A percentile compares a stretch with the other conserved stretches of the same genome.
phyloP scores from a whole-genome alignment of 2,113 vertebrate genomes.

The Ivindomyrus marchei region DNA sequence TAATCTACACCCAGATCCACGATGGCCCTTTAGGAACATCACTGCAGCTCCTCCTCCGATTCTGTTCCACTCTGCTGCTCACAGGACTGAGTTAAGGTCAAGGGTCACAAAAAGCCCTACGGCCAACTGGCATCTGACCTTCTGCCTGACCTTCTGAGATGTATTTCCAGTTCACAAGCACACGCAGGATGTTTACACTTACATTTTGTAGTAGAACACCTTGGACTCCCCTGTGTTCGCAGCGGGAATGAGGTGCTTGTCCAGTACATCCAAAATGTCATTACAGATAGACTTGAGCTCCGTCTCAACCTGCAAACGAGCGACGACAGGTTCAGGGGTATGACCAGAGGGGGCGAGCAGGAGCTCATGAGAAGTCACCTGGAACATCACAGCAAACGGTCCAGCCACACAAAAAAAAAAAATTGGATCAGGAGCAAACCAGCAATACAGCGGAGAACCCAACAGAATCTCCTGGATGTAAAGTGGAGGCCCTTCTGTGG shows the following conservation, averaged over 20 bases:
- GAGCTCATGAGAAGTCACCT: not conserved
- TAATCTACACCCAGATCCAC: not conserved
- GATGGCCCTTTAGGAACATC: not conserved
- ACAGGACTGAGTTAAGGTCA: not conserved
- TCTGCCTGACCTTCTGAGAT: not conserved
- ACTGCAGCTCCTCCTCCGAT: not conserved
- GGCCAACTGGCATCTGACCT: not conserved
- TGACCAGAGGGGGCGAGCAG: not conserved
- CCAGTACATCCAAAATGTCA: slow-evolving; percentile 97
- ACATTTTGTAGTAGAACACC: slow-evolving; percentile 99
- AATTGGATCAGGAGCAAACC: not conserved
- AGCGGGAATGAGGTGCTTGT: slow-evolving; percentile 95
- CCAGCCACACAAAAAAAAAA: not conserved
- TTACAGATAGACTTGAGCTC: slow-evolving; percentile 93
- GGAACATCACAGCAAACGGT: not conserved
- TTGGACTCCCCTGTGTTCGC: slow-evolving; percentile 93
- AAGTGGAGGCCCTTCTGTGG: not conserved
- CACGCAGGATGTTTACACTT: slow-evolving; percentile 37
- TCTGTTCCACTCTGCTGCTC: not conserved
- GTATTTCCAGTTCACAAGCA: not conserved
- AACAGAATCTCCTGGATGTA: not conserved
- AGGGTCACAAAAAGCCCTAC: not conserved
- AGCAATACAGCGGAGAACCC: not conserved
- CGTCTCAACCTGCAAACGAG: slow-evolving; percentile 78
- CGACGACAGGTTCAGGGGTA: not conserved